Conservation (phyloP, 2,888 invertebrate species). For the Venustoraphidia nigricollis region DNA sequence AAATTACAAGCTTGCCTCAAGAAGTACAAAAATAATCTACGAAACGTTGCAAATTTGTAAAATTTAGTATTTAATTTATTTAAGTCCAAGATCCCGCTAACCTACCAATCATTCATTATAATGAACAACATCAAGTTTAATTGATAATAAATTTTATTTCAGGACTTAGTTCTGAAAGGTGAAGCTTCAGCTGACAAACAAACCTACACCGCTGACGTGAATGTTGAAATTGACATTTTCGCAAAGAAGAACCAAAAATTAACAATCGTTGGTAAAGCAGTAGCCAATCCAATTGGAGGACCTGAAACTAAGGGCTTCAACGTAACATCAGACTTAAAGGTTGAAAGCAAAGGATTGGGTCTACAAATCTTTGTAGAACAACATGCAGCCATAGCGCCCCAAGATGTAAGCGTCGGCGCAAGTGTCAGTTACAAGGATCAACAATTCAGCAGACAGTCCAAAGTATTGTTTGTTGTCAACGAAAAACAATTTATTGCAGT, state of each 20-base stretch:
- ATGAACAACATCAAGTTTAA: too few relatives aligned
- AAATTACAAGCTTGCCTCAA: too few relatives aligned
- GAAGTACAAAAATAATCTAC: too few relatives aligned
- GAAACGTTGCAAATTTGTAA: too few relatives aligned
- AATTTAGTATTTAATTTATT: too few relatives aligned
- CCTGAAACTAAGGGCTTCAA: conserved; percentile 25
- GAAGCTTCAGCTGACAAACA: conserved; percentile 27
- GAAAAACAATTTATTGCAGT: conserved; percentile 9
- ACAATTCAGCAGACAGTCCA: conserved; percentile 22
- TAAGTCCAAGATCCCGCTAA: too few relatives aligned
- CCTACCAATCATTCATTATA: too few relatives aligned
- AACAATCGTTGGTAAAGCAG: conserved; percentile 21
- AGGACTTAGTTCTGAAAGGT: conserved; percentile 32
- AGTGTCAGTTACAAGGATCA: conserved; percentile 23
- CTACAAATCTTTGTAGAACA: conserved; percentile 10
- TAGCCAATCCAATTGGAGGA: conserved; percentile 10
- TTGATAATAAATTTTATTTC: conserved; percentile 6
- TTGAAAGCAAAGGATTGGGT: conserved; percentile 32
- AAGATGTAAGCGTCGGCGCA: conserved; percentile 21
- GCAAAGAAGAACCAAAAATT: conserved; percentile 40
- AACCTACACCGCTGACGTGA: conserved; percentile 23
- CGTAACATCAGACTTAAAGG: conserved; percentile 22
- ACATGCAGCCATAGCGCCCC: conserved; percentile 13
- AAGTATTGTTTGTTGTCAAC: conserved; percentile 15
- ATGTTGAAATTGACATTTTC: conserved; percentile 41